Percentiles rank a stretch among this genome's conserved stretches.
phyloP scores from a whole-genome alignment of 2,888 invertebrate species.

The Drosophila barbarae region DNA sequence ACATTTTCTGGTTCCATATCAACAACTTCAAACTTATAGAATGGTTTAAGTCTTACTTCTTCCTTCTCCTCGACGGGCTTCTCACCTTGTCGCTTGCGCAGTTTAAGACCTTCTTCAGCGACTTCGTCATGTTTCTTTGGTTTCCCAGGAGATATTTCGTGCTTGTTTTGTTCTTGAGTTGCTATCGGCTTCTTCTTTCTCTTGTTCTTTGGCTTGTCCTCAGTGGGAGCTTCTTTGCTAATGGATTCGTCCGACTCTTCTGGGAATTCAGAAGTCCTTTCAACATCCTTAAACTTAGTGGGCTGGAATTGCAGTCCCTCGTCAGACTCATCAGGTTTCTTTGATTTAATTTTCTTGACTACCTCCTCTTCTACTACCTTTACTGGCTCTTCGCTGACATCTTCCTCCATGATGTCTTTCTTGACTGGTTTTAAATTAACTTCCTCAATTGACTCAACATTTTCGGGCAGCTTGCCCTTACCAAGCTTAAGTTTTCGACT shows the following conservation, averaged over 20 bases:
- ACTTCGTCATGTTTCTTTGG: conserved; percentile 62
- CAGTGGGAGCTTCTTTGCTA: conserved; percentile 26
- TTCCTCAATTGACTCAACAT: conserved; percentile 75
- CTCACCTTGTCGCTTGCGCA: conserved; percentile 64
- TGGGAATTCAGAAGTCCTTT: conserved; percentile 9
- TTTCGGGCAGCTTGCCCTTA: conserved; percentile 72
- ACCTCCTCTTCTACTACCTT: conserved; percentile 49
- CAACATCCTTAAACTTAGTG: conserved; percentile 35
- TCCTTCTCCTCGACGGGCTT: conserved; percentile 52
- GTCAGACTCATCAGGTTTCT: conserved; percentile 51
- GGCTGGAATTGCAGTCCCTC: conserved; percentile 56
- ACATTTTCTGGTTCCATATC: conserved; percentile 65
- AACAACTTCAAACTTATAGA: conserved; percentile 64
- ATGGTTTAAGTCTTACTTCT: conserved; percentile 58
- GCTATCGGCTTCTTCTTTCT: conserved; percentile 69
- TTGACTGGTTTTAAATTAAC: conserved; percentile 73
- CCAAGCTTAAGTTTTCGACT: conserved; percentile 70
- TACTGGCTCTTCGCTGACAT: conserved; percentile 26
- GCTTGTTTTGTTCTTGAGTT: conserved; percentile 44
- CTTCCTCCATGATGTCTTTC: conserved; percentile 40
- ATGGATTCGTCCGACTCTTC: conserved; percentile 16
- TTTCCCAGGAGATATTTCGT: conserved; percentile 76
- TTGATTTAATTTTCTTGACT: conserved; percentile 57
- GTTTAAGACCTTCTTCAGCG: conserved; percentile 65
- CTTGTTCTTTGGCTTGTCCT: conserved; percentile 76